Conservation (phyloP, 2,113 vertebrate species). For the Callospermophilus lateralis region DNA sequence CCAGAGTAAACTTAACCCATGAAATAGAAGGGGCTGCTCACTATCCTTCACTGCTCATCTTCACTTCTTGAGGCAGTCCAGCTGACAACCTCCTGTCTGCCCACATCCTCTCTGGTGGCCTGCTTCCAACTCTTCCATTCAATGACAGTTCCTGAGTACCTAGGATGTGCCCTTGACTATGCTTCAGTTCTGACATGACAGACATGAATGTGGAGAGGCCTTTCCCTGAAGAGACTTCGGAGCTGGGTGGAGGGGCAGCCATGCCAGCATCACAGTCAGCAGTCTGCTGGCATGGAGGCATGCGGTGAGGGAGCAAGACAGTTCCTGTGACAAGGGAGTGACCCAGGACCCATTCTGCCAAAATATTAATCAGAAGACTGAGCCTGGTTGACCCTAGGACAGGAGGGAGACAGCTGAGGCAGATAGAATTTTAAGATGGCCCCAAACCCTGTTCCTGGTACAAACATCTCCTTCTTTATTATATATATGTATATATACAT, state of each 20-base stretch:
- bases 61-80: neutral
- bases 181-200: neutral
- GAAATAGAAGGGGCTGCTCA: neutral
- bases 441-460: no score
- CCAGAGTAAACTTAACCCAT: neutral
- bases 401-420: neutral
- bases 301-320: neutral
- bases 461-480: no score
- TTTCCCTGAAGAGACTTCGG: neutral
- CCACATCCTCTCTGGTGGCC: neutral
- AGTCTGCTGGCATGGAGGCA: neutral
- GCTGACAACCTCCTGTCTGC: fast-evolving
- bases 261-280: neutral
- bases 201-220: neutral
- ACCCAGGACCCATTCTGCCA: neutral
- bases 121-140: neutral
- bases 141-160: neutral
- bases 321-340: neutral
- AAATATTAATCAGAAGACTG: constrained; percentile 6
- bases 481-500: no score
- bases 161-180: neutral
- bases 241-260: neutral
- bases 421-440: neutral
- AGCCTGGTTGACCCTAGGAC: neutral
- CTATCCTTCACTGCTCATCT: neutral